Conservation (phyloP, 2,888 invertebrate species). For the Stenchaetothrips biformis region DNA sequence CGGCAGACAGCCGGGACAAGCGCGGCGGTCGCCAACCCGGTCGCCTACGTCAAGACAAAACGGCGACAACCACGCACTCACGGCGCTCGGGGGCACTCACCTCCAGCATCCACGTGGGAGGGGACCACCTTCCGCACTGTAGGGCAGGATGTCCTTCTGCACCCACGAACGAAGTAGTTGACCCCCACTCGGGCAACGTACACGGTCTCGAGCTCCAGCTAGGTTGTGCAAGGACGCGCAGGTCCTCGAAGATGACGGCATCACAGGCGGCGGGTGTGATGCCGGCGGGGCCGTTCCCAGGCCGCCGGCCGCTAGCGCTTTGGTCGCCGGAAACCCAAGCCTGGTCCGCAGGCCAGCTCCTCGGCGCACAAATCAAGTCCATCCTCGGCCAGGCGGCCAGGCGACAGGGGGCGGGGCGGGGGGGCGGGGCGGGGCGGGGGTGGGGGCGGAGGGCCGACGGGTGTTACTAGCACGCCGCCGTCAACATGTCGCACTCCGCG, state of each 20-base stretch:
- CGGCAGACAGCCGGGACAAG: not conserved
- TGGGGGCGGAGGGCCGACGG: not conserved
- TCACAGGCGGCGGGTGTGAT: conserved; percentile 54
- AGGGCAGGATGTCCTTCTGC: conserved; percentile 70
- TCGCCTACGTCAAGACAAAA: not conserved
- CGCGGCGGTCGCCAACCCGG: not conserved
- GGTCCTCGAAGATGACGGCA: conserved; percentile 56
- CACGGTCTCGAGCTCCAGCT: conserved; percentile 57
- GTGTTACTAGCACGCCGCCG: not conserved
- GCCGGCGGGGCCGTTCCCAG: conserved; percentile 45
- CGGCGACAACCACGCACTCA: not conserved
- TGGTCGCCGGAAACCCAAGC: not conserved
- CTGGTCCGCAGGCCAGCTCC: conserved; percentile 44
- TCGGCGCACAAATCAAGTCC: conserved; percentile 55
- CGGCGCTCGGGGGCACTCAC: too few relatives aligned
- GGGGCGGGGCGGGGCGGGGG: too few relatives aligned
- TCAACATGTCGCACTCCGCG: not conserved
- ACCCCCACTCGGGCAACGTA: conserved; percentile 59
- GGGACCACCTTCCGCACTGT: conserved; percentile 77
- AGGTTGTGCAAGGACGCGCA: conserved; percentile 59
- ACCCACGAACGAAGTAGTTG: conserved; percentile 66
- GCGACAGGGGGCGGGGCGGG: not conserved
- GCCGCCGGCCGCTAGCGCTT: conserved; percentile 44
- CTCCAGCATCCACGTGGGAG: conserved; percentile 84
- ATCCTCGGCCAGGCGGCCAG: conserved; percentile 39